Base-by-base conservation (phyloP, 2,888 invertebrate genomes). In the Apeira syringaria region DNA sequence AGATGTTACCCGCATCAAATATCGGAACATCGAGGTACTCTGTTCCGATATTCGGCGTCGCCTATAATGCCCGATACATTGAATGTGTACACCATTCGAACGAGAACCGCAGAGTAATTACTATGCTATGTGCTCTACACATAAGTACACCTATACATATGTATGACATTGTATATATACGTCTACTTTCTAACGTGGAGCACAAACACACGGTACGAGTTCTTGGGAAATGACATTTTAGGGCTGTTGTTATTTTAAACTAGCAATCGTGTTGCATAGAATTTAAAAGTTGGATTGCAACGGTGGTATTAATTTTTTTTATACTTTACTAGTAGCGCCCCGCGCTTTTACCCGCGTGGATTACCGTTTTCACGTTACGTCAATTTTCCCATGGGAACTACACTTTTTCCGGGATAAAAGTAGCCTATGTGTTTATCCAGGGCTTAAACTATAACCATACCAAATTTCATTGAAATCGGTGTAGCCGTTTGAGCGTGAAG, bases 201-300 rank as follows among this genome's bases (percentile, higher is more conserved):
- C 35, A 59, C 61, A 71, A 70, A 71, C 58, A 65, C 46, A 53
- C 38, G 27, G 45, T 40, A 13, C 37, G 38, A 59, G 46, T 56
- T 52, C 60, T 62, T 68, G 59, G 50, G 63, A 59, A 71, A 67
- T 66, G 63, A 56, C 56, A 35, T 36, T 38, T 13, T 41, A 70
- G 67, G 69, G 70, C 31, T 68, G 61, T 17, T 30, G 8, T 34
- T 11, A 31, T 30, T 15, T 15, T 2, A 15, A 4, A 3, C 15
- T 15, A 15, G 15, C 15, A 15, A 15, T 15, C 2, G 4, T 15
- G n/a, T n/a, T n/a, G n/a, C n/a, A n/a, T n/a, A n/a, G n/a, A n/a
- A n/a, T n/a, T n/a, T n/a, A n/a, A n/a, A n/a, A n/a, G n/a, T n/a
- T n/a, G n/a, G n/a, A n/a, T n/a, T n/a, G n/a, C n/a, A n/a, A n/a